Evolutionary conservation across 92 coral and sea anemone genomes (phyloP).

Genomic region (Epizoanthus scotinus): DNA sequence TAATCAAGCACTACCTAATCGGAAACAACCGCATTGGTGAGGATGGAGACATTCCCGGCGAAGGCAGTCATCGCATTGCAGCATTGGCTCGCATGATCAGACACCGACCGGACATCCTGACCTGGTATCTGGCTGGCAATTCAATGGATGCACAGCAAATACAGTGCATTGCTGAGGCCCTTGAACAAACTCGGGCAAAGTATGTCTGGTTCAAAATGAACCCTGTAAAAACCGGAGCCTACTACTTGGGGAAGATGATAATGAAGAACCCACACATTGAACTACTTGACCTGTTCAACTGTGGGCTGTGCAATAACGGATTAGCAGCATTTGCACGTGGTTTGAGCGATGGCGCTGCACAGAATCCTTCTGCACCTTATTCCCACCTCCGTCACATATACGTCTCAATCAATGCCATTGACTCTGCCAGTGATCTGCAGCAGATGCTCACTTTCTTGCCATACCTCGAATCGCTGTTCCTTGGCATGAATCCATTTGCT

Average conservation of each 20-base stretch:
- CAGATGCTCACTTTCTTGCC: conserved; percentile 53
- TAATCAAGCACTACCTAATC: conserved; percentile 62
- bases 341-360: conserved; percentile 43
- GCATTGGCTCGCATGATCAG: conserved; percentile 65
- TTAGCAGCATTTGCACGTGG: conserved; percentile 57
- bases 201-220: conserved; percentile 66
- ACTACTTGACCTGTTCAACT: conserved; percentile 61
- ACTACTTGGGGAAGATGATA: conserved; percentile 57
- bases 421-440: conserved; percentile 41
- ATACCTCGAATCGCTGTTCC: conserved; percentile 53
- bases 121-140: conserved; percentile 69
- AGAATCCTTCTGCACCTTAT: conserved; percentile 32
- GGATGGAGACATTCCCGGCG: conserved; percentile 59
- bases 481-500: conserved; percentile 56
- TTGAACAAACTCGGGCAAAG: conserved; percentile 55
- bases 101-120: conserved; percentile 58
- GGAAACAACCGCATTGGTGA: conserved; percentile 68
- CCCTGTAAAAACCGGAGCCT: conserved; percentile 65
- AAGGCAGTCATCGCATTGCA: conserved; percentile 55
- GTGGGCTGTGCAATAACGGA: conserved; percentile 66
- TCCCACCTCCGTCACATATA: conserved; percentile 61
- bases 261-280: conserved; percentile 51
- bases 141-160: conserved; percentile 51
- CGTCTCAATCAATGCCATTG: conserved; percentile 60
- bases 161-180: conserved; percentile 53